Percentiles rank a stretch among this genome's conserved stretches.
Conservation (phyloP, 2,888 invertebrate species). For the Timema cristinae region DNA sequence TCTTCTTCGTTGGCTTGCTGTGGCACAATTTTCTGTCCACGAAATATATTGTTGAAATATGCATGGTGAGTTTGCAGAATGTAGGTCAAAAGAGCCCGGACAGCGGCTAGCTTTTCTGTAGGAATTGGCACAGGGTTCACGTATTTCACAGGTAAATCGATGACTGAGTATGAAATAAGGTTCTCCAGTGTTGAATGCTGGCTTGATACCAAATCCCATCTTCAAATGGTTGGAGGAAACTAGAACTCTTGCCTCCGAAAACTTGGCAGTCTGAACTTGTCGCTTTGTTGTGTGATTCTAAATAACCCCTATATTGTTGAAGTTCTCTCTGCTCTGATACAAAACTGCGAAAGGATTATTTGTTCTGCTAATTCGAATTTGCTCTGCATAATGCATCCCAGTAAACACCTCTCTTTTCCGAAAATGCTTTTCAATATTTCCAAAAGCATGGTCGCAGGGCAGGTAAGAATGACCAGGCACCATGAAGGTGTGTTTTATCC, state of each 20-base stretch:
- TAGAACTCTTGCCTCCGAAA: background rate
- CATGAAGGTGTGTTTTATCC: background rate
- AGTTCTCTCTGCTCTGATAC: background rate
- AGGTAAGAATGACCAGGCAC: no score
- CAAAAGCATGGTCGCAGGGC: background rate
- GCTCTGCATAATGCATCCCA: background rate
- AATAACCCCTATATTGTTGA: background rate
- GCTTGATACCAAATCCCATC: background rate
- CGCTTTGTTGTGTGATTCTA: background rate
- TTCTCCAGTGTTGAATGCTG: no score
- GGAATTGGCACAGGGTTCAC: no score
- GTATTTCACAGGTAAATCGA: no score
- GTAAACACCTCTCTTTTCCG: background rate
- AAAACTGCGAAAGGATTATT: background rate
- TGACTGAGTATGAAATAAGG: no score
- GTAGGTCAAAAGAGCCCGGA: no score
- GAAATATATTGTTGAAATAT: no score
- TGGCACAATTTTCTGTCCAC: no score
- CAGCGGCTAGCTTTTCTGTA: no score
- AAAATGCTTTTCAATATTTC: background rate
- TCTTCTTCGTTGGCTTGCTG: no score
- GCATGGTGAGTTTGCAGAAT: no score
- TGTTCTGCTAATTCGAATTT: conserved; percentile 8
- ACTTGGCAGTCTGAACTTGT: background rate
- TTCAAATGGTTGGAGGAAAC: background rate